Evolutionary conservation across 2,797 vertebrate species (phyloP).

Genomic region (Malacoraja senta): DNA sequence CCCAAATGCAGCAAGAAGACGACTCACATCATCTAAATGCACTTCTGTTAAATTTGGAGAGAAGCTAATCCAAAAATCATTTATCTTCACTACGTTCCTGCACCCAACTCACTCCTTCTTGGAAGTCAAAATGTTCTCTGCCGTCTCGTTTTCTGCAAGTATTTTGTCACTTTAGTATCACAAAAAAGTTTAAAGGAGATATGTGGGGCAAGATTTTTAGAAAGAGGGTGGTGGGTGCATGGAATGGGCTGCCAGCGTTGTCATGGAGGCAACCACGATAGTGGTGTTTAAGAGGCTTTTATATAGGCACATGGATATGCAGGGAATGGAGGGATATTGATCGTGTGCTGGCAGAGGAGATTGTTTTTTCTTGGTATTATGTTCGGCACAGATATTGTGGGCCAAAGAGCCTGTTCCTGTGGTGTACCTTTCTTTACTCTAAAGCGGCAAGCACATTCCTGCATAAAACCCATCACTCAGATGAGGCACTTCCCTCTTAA

Average conservation of each 20-base stretch:
- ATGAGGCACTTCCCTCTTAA: not conserved
- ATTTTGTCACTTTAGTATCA: not conserved
- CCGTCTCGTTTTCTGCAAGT: not conserved
- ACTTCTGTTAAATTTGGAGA: not conserved
- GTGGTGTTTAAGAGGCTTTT: too few relatives aligned
- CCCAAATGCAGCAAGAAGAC: not conserved
- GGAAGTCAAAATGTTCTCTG: not conserved
- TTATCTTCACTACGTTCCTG: not conserved
- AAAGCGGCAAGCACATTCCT: not conserved
- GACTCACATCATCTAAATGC: not conserved
- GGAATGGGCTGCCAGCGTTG: too few relatives aligned
- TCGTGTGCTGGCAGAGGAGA: too few relatives aligned
- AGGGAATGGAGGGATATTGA: too few relatives aligned
- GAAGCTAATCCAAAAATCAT: not conserved
- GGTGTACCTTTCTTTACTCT: too few relatives aligned
- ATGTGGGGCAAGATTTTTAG: too few relatives aligned
- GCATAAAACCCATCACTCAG: not conserved
- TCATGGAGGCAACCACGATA: too few relatives aligned
- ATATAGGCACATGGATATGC: too few relatives aligned
- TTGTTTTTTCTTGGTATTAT: too few relatives aligned
- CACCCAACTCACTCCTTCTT: not conserved
- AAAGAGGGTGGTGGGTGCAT: too few relatives aligned
- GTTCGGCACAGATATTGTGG: too few relatives aligned
- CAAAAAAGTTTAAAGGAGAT: not conserved
- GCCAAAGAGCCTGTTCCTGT: too few relatives aligned